A percentile compares a stretch with the other conserved stretches of the same genome.
Evolutionary conservation across 1,140 invertebrate genomes (phyloP).

Genomic region (Drosophila setifemur): DNA sequence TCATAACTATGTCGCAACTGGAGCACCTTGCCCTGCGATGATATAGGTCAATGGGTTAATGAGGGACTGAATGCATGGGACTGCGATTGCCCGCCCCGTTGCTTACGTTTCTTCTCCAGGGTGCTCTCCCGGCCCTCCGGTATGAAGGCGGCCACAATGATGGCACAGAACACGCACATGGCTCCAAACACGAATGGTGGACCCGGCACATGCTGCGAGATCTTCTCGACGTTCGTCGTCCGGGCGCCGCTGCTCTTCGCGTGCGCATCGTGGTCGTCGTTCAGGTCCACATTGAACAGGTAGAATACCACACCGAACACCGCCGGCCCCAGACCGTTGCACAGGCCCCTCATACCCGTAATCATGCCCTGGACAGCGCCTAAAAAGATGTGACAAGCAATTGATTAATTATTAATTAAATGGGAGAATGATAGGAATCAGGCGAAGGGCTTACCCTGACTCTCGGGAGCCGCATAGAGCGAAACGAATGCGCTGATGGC

Average conservation of each 20-base stretch:
- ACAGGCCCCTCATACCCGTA: conserved; percentile 96
- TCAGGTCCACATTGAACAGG: conserved; percentile 98
- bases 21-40: background rate
- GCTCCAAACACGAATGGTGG: conserved; percentile 99
- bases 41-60: background rate
- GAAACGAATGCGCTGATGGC: conserved; percentile 99
- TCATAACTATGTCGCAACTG: background rate
- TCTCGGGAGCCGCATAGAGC: conserved; percentile 97
- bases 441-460: conserved; percentile 89
- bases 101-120: conserved; percentile 83
- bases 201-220: conserved; percentile 93
- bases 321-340: conserved; percentile 96
- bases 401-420: background rate
- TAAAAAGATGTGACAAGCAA: conserved; percentile 51
- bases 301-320: conserved; percentile 99
- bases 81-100: background rate
- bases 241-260: conserved; percentile 32
- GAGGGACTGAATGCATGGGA: too few species aligned
- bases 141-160: conserved; percentile 95
- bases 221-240: conserved; percentile 64
- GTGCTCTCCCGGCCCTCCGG: conserved; percentile 87
- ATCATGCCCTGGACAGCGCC: conserved; percentile 99
- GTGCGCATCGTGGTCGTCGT: conserved; percentile 85
- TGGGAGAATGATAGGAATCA: background rate
- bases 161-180: conserved; percentile 96